Base-by-base conservation (phyloP, 2,797 vertebrate genomes). In the Cynodonichthys magdalenae region DNA sequence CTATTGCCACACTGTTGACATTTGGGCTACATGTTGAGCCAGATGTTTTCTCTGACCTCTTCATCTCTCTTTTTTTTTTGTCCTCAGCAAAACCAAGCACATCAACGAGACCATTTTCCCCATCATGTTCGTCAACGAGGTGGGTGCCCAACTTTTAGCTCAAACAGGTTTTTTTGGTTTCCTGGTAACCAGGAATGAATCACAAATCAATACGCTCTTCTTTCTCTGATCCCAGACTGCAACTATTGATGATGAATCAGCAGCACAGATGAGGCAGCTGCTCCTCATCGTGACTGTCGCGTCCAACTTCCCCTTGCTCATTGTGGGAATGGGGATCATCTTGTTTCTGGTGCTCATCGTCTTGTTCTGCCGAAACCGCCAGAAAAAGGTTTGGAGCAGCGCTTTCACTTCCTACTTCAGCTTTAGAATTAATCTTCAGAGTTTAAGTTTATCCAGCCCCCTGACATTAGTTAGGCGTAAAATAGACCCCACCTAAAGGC, bases 81-180 rank as follows among this genome's bases (percentile, higher is more conserved):
- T 63, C 62, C 51, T 4, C 79, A 94, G 93, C 3, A 74, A 83
- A 73, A 95, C 94, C 2, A 93, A 64, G 72, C 58, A 51, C 39
- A 65, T 95, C 64, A 92, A 91, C 4, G 85, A 93, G 63, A 95
- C 92, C 19, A 93, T 95, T 84, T 95, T 95, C 85, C 94, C 94
- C 20, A 92, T 95, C 76, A 94, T 95, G 93, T 95, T 92, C 29
- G 93, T 95, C 72, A 95, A 95, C 17, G 93, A 95, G 93, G 94
- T 95, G 81, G 90, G 17, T 4, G 45, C 10, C 18, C 18, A 34
- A 1, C 24, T 24, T 24, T 24, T 24, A 24, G 15, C 7, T 9
- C 47, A 11, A 18, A 14, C 24, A 24, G 24, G 15, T 14, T 1
- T 5, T 20, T 55, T 34, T 48, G 12, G 14, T 3, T 3, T 18